Evolutionary conservation across 2,113 vertebrate genomes (phyloP), one percentile per base, ranked within the genome.

Genomic region (Mormoops blainvillei): DNA sequence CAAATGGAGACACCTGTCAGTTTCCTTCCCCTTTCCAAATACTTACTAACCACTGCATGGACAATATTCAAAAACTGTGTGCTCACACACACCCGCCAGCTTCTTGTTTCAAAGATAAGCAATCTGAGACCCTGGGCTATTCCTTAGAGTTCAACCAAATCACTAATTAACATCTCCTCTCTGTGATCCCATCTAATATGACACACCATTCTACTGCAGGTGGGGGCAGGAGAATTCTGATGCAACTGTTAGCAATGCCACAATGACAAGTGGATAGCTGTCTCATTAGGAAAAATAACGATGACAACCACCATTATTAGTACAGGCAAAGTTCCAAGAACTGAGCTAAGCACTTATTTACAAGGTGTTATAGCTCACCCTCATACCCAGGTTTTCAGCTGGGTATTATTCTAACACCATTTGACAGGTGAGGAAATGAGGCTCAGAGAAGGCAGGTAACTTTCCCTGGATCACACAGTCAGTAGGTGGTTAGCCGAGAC

Each of bases 81-180:
- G 36, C 18, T 74, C 54, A 31, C 22, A 67, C 41, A 70, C n/a
- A 85, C 45, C 26, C 4, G 1, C 19, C 36, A 65, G 65, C 65
- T 50, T 83, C 96, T 78, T 78, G 70, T 58, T 87, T 36, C 73
- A 54, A 86, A 96, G 68, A 95, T 33, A 65, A 96, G 80, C 73
- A 76, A 91, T 83, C 77, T 90, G 87, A 96, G 87, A 82, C 13
- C 31, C 54, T 89, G 83, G 91, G 87, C 36, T n/a, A 82, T 86
- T 95, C 74, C 94, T 89, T 28, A 67, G 89, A 67, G 90, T 41
- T 93, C 92, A 74, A 91, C 74, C 85, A 96, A 73, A 91, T 91
- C 58, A 71, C 63, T 96, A 54, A 85, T 90, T 87, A 93, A 89
- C 87, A 83, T 63, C 48, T 95, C 68, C 38, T 82, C 87, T 68